Evolutionary conservation across 2,888 invertebrate genomes (phyloP).

Genomic region (Brassicogethes aeneus): DNA sequence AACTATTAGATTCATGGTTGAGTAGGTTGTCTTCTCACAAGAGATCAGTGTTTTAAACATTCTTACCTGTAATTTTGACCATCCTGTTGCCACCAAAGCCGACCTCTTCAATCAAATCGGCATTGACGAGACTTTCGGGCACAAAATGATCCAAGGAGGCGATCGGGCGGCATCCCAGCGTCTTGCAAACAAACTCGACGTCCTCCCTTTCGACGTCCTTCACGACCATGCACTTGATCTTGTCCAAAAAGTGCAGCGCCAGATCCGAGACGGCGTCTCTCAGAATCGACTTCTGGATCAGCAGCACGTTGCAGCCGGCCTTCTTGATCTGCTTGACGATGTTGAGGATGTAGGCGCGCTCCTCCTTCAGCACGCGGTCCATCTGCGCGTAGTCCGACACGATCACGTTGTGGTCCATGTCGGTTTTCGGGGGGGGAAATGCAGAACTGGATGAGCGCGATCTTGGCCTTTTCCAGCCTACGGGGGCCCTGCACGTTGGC

Average conservation of each 20-base stretch:
- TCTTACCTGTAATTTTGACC: constrained; percentile 55
- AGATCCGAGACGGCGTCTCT: constrained; percentile 96
- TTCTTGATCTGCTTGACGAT: constrained; percentile 99
- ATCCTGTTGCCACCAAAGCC: constrained; percentile 81
- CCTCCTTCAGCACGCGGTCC: constrained; percentile 97
- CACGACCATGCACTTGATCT: constrained; percentile 97
- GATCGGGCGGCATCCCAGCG: constrained; percentile 87
- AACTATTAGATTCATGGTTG: no score
- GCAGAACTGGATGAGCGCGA: constrained; percentile 98
- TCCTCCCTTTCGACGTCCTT: constrained; percentile 98
- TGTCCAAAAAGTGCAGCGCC: constrained; percentile 95
- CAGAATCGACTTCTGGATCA: constrained; percentile 64
- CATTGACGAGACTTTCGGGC: constrained; percentile 82
- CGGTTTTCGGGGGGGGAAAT: constrained; percentile 99
- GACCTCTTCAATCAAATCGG: constrained; percentile 92
- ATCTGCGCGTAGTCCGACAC: constrained; percentile 99
- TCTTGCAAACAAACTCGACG: constrained; percentile 95
- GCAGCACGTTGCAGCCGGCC: constrained; percentile 92
- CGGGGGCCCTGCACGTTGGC: constrained; percentile 87
- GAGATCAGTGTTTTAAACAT: not conserved
- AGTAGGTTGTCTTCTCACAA: no score
- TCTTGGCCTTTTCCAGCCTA: constrained; percentile 94
- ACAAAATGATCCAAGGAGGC: constrained; percentile 98
- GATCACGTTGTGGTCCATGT: constrained; percentile 95
- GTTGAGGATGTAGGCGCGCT: constrained; percentile 94